These are phyloP conservation scores for Tyto alba DNA, from an alignment of 2,113 vertebrate species.

Conservation along the genomic window DNA sequence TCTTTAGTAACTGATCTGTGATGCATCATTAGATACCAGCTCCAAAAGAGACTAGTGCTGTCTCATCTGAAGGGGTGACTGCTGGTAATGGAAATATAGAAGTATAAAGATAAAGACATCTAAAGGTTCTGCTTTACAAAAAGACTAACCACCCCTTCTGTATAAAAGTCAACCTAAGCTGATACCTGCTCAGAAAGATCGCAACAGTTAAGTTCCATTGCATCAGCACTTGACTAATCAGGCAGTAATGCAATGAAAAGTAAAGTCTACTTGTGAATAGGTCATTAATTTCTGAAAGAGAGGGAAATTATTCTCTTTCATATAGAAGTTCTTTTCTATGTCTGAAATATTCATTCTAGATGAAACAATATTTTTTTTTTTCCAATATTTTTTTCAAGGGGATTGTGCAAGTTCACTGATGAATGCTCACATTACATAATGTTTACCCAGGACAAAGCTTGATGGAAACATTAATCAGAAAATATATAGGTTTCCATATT, in stretches of 20 bases:
- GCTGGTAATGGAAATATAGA: not conserved
- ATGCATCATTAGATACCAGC: not conserved
- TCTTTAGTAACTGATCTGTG: not conserved
- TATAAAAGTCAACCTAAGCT: not conserved
- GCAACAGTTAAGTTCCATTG: not conserved
- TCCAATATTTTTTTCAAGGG: not conserved
- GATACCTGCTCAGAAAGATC: not conserved
- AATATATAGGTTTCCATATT: not conserved
- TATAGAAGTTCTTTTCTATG: not conserved
- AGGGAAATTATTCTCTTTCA: not conserved
- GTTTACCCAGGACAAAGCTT: not conserved
- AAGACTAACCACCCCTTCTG: not conserved
- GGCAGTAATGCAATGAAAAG: not conserved
- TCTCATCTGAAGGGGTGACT: not conserved
- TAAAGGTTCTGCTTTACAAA: not conserved
- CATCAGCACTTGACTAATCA: not conserved
- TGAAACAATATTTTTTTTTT: not conserved
- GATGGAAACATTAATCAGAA: constrained; percentile 25
- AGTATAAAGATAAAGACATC: not conserved
- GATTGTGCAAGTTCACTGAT: not conserved
- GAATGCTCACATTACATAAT: not conserved
- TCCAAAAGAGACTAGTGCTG: not conserved
- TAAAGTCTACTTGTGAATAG: not conserved
- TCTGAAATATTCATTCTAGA: not conserved
- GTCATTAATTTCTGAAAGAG: not conserved